These are phyloP conservation scores for Syngnathus typhle DNA, from an alignment of 2,113 vertebrate species.

Conservation along the genomic window DNA sequence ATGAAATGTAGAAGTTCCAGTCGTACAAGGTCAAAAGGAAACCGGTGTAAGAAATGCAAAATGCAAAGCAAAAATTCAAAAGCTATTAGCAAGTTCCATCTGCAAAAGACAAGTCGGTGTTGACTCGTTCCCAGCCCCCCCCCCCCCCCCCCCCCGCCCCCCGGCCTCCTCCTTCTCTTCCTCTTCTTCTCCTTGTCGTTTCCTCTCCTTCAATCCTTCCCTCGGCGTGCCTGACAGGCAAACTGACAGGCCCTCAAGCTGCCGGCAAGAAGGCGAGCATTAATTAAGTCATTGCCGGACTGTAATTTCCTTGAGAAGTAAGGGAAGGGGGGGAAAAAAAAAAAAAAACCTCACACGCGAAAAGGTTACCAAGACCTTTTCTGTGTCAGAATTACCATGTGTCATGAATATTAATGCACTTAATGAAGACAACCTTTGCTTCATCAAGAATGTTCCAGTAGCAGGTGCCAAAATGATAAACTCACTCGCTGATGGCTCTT, in stretches of 20 bases:
- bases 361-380: conserved; percentile 99
- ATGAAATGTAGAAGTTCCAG: conserved; percentile 3
- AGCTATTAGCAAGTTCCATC: conserved; percentile 57
- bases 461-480: conserved; percentile 96
- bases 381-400: conserved; percentile 99
- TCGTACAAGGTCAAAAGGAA: conserved; percentile 29
- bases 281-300: conserved; percentile 99
- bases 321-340: conserved; percentile 85
- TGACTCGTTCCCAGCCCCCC: conserved; percentile 56
- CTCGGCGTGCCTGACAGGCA: conserved; percentile 81
- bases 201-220: conserved; percentile 80
- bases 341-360: conserved; percentile 94
- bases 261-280: conserved; percentile 90
- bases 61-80: conserved; percentile 42
- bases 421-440: conserved; percentile 99
- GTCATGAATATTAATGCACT: conserved; percentile 99
- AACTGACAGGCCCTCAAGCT: conserved; percentile 97
- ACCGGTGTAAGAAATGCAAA: conserved; percentile 9
- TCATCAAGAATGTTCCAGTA: conserved; percentile 98
- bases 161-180: conserved; percentile 13
- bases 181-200: conserved; percentile 56
- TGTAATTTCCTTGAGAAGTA: conserved; percentile 99
- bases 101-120: conserved; percentile 54
- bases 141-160: conserved; percentile 29
- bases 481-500: conserved; percentile 76